Evolutionary conservation across 2,888 invertebrate genomes (phyloP), one percentile per base, ranked within the genome.

Genomic region (Strigamia transsilvanica): DNA sequence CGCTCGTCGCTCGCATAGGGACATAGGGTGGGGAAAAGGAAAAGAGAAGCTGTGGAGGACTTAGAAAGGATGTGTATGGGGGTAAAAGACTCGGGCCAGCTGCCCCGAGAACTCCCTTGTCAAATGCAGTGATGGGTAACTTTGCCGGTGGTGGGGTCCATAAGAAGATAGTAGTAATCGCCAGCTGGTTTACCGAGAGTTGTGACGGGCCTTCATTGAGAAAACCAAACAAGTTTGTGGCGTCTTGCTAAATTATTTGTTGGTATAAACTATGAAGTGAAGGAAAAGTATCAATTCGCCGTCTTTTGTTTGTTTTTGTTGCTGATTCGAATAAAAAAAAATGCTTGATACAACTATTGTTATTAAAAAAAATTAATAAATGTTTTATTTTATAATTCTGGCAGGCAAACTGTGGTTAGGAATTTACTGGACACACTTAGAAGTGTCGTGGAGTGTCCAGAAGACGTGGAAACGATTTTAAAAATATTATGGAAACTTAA

Each of bases 331-430:
- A 38, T 38, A 38, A 38, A 38, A n/a, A n/a, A n/a, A n/a, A n/a
- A n/a, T n/a, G n/a, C n/a, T n/a, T n/a, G n/a, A n/a, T n/a, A n/a
- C n/a, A n/a, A n/a, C n/a, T n/a, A n/a, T n/a, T n/a, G n/a, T n/a
- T n/a, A n/a, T n/a, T n/a, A n/a, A n/a, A n/a, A 27, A 27, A 3
- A 27, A 27, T 27, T 27, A 27, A 51, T 15, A 51, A 9, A 51
- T 51, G 82, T 13, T 15, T 51, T 56, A 80, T 80, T 85, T 84
- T 83, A 6, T 84, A 86, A 86, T 85, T 85, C 84, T 90, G 90
- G 42, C 89, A 92, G 92, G 85, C 90, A 91, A 88, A 88, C 90
- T 88, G 90, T 91, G 82, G 91, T 91, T 1, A 88, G 90, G 83
- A 88, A 90, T 83, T 87, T 92, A 82, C 87, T 91, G 86, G 91